Conservation (phyloP, 2,113 vertebrate genomes). For the Struthidea cinerea region DNA sequence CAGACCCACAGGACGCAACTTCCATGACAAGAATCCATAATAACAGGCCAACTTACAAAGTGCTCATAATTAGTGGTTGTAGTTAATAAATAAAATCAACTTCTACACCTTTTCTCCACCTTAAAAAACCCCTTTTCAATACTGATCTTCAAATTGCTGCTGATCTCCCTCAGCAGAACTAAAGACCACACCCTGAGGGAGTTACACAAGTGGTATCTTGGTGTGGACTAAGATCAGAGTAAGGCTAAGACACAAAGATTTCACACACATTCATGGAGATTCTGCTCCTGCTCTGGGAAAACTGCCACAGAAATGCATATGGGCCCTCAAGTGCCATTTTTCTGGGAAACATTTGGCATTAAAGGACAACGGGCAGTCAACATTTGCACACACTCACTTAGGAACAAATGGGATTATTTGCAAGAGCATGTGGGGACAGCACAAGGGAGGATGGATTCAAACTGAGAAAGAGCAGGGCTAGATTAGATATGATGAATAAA, state of each 20-base stretch:
- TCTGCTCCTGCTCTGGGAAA: not conserved
- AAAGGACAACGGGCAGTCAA: not conserved
- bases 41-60: not conserved
- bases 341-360: not conserved
- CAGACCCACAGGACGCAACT: not conserved
- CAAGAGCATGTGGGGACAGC: not conserved
- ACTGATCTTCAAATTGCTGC: not conserved
- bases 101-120: not conserved
- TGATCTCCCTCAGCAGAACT: not conserved
- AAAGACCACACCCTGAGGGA: not conserved
- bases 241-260: not conserved
- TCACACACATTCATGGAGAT: not conserved
- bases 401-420: not conserved
- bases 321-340: not conserved
- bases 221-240: not conserved
- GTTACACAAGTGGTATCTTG: not conserved
- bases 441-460: not conserved
- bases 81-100: not conserved
- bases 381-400: not conserved
- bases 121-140: not conserved
- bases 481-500: not conserved
- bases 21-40: not conserved
- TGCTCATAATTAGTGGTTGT: not conserved
- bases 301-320: not conserved
- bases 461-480: not conserved